Conservation (phyloP, 1,140 invertebrate species). For the Uloborus diversus region DNA sequence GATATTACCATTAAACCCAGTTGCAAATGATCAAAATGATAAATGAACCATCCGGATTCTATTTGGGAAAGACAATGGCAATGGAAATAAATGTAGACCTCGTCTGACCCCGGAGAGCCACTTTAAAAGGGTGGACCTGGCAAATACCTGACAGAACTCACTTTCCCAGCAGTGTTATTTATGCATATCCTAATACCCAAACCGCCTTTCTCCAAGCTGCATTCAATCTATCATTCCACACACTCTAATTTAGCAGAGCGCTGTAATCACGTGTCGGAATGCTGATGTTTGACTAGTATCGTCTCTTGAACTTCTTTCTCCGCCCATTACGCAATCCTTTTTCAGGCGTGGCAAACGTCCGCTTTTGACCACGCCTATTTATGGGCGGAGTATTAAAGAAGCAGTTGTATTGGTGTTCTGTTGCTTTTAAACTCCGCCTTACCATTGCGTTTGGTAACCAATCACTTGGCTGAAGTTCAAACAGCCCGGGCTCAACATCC, state of each 20-base stretch:
- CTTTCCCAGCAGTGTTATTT: slow-evolving; percentile 2
- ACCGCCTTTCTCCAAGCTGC: background rate
- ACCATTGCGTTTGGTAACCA: background rate
- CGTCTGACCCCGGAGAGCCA: background rate
- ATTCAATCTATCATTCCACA: slow-evolving; percentile 34
- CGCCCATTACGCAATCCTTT: slow-evolving; percentile 31
- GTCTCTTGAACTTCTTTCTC: background rate
- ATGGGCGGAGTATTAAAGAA: too few species aligned
- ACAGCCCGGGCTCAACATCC: slow-evolving; percentile 30
- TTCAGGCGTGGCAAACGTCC: background rate
- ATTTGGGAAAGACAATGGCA: slow-evolving; percentile 42
- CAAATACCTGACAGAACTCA: background rate
- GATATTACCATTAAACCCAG: too few species aligned
- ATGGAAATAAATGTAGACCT: slow-evolving; percentile 12
- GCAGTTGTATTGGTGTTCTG: background rate
- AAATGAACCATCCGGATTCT: slow-evolving; percentile 5
- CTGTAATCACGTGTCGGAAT: slow-evolving; percentile 1
- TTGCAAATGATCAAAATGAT: background rate
- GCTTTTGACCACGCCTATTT: background rate
- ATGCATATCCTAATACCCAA: slow-evolving; percentile 10
- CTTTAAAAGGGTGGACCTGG: slow-evolving; percentile 15
- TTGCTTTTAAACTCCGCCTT: background rate
- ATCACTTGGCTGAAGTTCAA: slow-evolving; percentile 6
- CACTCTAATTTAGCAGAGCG: slow-evolving; percentile 21
- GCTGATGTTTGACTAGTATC: background rate